These are phyloP conservation scores for Pammene fasciana DNA, from an alignment of 2,888 invertebrate species.

Conservation along the genomic window DNA sequence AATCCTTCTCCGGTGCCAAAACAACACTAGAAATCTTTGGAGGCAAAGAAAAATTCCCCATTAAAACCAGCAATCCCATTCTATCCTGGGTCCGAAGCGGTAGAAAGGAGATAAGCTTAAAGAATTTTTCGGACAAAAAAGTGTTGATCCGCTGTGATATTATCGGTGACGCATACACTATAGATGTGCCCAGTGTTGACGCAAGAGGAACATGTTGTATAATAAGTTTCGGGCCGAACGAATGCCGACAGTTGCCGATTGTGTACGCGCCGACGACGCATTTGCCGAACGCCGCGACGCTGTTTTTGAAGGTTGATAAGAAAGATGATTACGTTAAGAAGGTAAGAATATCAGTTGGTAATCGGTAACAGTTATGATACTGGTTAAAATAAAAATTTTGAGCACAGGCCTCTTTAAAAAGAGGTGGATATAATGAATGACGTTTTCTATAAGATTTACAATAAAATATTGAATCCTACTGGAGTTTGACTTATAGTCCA, in stretches of 20 bases:
- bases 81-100: slow-evolving; percentile 71
- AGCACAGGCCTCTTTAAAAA: no score
- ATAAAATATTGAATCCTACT: no score
- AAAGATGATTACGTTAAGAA: slow-evolving; percentile 67
- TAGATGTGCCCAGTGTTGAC: slow-evolving; percentile 68
- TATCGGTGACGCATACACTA: slow-evolving; percentile 69
- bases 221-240: slow-evolving; percentile 64
- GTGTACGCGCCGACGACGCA: slow-evolving; percentile 61
- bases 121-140: slow-evolving; percentile 66
- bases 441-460: no score
- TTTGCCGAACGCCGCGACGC: slow-evolving; percentile 59
- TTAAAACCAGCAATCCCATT: slow-evolving; percentile 65
- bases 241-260: slow-evolving; percentile 66
- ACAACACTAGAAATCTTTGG: slow-evolving; percentile 61
- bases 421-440: no score
- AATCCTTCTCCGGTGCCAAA: slow-evolving; percentile 56
- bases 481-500: no score
- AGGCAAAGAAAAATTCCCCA: slow-evolving; percentile 67
- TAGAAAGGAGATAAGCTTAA: slow-evolving; percentile 71
- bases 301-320: slow-evolving; percentile 68
- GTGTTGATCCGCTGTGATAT: slow-evolving; percentile 68
- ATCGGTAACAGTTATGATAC: no score
- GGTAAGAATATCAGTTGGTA: slow-evolving; percentile 50
- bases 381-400: neutral
- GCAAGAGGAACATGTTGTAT: slow-evolving; percentile 59